A percentile compares a stretch with the other conserved stretches of the same genome.
phyloP scores from a whole-genome alignment of 1,140 invertebrate genomes.

The Drosophila sproati region DNA sequence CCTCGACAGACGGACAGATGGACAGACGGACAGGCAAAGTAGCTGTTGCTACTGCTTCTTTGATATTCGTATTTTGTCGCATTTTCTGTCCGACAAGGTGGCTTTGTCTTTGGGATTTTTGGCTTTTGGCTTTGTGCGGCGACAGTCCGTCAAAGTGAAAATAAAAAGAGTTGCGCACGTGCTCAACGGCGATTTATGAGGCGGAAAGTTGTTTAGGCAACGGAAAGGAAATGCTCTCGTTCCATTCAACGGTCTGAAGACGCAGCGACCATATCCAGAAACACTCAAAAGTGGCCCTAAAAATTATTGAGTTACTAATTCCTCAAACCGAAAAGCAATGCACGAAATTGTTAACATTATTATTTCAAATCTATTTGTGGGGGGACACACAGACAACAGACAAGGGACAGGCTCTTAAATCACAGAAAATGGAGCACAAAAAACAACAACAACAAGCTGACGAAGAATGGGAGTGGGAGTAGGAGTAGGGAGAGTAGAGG shows the following conservation, averaged over 20 bases:
- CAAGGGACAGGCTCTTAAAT: conserved; percentile 34
- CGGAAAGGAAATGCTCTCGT: conserved; percentile 42
- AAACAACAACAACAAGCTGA: conserved; percentile 7
- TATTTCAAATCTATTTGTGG: not conserved
- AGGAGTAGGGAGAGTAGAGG: conserved; percentile 1
- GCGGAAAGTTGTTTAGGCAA: conserved; percentile 67
- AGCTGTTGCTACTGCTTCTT: conserved; percentile 35
- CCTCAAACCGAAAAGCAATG: conserved; percentile 37
- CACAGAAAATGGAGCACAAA: conserved; percentile 57
- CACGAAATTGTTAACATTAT: conserved; percentile 14
- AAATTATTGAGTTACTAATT: conserved; percentile 61
- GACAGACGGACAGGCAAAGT: not conserved
- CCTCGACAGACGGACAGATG: not conserved
- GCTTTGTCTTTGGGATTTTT: conserved; percentile 6
- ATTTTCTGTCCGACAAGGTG: conserved; percentile 56
- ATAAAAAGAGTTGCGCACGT: conserved; percentile 69
- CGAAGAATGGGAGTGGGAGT: conserved; percentile 5
- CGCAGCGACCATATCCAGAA: conserved; percentile 39
- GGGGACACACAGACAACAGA: not conserved
- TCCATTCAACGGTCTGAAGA: conserved; percentile 52
- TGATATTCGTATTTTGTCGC: conserved; percentile 45
- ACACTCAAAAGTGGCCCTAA: conserved; percentile 33
- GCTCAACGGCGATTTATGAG: conserved; percentile 65
- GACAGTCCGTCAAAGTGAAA: conserved; percentile 64
- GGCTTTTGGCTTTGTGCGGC: conserved; percentile 1